Evolutionary conservation across 2,888 invertebrate species (phyloP), one percentile per base, ranked within the genome.

Genomic region (Pyrochroa serraticornis): DNA sequence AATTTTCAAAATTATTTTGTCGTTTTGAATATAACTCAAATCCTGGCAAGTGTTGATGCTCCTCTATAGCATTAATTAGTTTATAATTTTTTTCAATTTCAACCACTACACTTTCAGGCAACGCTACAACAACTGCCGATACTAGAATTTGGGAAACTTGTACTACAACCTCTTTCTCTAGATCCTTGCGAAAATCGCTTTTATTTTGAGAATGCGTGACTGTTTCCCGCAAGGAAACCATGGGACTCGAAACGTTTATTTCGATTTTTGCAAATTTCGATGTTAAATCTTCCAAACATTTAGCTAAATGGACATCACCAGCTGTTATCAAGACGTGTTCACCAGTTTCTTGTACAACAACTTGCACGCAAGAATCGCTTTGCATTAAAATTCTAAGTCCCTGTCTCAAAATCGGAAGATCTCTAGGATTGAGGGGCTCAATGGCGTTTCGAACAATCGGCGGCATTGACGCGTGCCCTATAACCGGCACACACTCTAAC

Each of bases 191-290:
- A 92, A 90, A 91, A 91, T 92, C 75, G 92, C 94, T 2, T 89
- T 79, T 71, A 86, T 91, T 0, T 91, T 92, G 54, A 12, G 46
- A 53, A 10, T 88, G 89, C 9, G 96, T 85, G 48, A 99, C 86
- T 0, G 98, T 99, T 80, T 99, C 99, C 66, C 93, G 85, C 73
- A 98, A 95, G 5, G 97, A 93, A 1, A 99, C 97, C 69, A 99
- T 97, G 0, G 98, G 98, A 72, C 92, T 88, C 0, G 98, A 98
- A 0, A 93, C 94, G 62, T 89, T 89, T n/a, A 97, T 82, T 45
- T 93, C 90, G 58, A 94, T 87, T 76, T 90, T 90, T 0, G 92
- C 93, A 80, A 93, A 96, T 64, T 87, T 86, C 56, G 82, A 83
- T 67, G 85, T 88, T 48, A 99, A 83, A 81, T 99, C 99, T 74